A percentile compares a stretch with the other conserved stretches of the same genome.
These are phyloP conservation scores for Eumerus sabulonum DNA, from an alignment of 2,888 invertebrate genomes.

Conservation along the genomic window DNA sequence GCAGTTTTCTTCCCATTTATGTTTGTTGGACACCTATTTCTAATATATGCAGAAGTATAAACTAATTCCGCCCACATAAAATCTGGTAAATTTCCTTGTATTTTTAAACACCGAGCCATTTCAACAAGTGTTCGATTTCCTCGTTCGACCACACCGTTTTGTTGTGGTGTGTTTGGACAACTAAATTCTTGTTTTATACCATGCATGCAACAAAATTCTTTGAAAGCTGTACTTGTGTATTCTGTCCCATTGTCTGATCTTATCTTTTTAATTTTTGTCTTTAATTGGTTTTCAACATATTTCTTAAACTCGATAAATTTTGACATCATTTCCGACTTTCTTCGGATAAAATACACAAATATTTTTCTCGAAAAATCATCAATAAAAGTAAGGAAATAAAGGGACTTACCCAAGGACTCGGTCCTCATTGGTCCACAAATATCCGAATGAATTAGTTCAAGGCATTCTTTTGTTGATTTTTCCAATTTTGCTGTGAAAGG, in stretches of 20 bases:
- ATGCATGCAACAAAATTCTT: constrained; percentile 7
- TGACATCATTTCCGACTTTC: constrained; percentile 4
- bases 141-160: constrained; percentile 6
- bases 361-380: not conserved
- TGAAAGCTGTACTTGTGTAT: constrained; percentile 23
- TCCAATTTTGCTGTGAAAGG: too few relatives aligned
- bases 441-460: too few relatives aligned
- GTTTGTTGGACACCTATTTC: constrained; percentile 36
- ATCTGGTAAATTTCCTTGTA: constrained; percentile 21
- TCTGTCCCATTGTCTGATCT: constrained; percentile 24
- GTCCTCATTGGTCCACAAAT: too few relatives aligned
- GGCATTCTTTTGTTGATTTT: too few relatives aligned
- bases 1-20: constrained; percentile 6
- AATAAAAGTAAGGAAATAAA: too few relatives aligned
- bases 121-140: constrained; percentile 13
- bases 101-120: constrained; percentile 29
- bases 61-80: constrained; percentile 24
- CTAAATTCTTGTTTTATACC: constrained; percentile 5
- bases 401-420: too few relatives aligned
- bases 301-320: constrained; percentile 2
- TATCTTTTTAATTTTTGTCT: not conserved
- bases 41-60: constrained; percentile 17
- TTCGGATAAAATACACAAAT: constrained; percentile 1
- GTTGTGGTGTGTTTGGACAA: constrained; percentile 25
- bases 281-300: constrained; percentile 2